Evolutionary conservation across 2,113 vertebrate genomes (phyloP).

Genomic region (Hippocampus zosterae): DNA sequence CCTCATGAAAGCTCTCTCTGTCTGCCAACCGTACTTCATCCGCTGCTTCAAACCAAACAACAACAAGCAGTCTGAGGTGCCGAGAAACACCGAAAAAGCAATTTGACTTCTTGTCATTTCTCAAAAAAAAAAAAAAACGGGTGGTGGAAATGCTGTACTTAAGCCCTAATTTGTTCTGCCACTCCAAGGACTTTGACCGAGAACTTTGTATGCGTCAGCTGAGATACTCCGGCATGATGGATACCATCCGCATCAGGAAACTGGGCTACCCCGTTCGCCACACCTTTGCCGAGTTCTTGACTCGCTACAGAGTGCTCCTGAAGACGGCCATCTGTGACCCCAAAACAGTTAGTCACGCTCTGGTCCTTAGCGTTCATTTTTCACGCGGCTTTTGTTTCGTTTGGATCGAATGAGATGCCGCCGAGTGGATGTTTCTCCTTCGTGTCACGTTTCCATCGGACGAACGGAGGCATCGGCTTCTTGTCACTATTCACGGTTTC

Average conservation of each 20-base stretch:
- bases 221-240: constrained; percentile 98
- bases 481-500: not conserved
- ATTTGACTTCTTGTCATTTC: not conserved
- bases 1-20: constrained; percentile 91
- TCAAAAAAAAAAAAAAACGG: not conserved
- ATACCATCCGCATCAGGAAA: constrained; percentile 93
- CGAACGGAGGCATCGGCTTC: not conserved
- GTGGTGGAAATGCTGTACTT: too few species aligned
- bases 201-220: constrained; percentile 96
- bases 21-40: constrained; percentile 97
- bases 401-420: not conserved
- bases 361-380: too few species aligned
- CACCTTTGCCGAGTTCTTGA: constrained; percentile 95
- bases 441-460: not conserved
- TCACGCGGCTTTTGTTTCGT: too few species aligned
- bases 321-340: constrained; percentile 28
- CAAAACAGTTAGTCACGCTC: constrained; percentile 50
- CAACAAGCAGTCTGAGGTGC: constrained; percentile 97
- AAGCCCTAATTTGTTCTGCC: not conserved
- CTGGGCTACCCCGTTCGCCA: constrained; percentile 96
- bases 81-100: not conserved
- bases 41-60: constrained; percentile 99
- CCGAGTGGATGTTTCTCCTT: not conserved
- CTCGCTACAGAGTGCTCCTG: constrained; percentile 91
- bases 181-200: constrained; percentile 85